Base-by-base conservation (phyloP, 2,113 vertebrate species). In the Plestiodon gilberti region DNA sequence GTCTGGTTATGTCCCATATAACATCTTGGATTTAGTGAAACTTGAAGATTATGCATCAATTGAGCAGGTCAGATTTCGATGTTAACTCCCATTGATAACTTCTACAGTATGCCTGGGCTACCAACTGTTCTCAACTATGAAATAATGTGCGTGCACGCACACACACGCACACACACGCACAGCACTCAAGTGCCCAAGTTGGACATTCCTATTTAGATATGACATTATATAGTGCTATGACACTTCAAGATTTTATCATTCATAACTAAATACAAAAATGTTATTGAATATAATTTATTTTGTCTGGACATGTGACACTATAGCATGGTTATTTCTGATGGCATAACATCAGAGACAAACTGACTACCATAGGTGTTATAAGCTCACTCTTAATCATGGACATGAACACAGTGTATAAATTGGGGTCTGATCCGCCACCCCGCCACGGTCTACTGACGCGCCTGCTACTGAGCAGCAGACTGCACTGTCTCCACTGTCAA, bases 1-100 rank as follows among this genome's bases (percentile, higher is more conserved):
- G 95, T 91, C 97, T 0, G 99, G 99, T 70, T 99, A 97, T 0
- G 98, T 99, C 76, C 98, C 98, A 0, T 96, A 96, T 87, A 99
- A 98, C 91, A 97, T 99, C 82, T 96, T 99, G 93, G 97, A 97
- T 2, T 95, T 98, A 76, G 93, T 97, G 70, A 96, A 94, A 83
- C 93, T 95, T 0, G 98, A 98, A 40, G 98, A 99, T 10, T 91
- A 86, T 0, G 89, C 89, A 25, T 57, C 80, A 83, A 75, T 95
- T 14, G 89, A 87, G 5, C 91, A 92, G 90, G 94, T 87, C 84
- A 61, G 76, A 3, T 17, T 79, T 75, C 30, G 65, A 52, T 55
- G 9, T 55, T 13, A 78, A 13, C 4, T 70, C 11, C 2, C 20
- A 35, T 7, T n/a, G 23, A 11, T 64, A 22, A 18, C 38, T 38